Evolutionary conservation across 1,140 invertebrate genomes (phyloP), one percentile per base, ranked within the genome.

Genomic region (Augochlora pura): DNA sequence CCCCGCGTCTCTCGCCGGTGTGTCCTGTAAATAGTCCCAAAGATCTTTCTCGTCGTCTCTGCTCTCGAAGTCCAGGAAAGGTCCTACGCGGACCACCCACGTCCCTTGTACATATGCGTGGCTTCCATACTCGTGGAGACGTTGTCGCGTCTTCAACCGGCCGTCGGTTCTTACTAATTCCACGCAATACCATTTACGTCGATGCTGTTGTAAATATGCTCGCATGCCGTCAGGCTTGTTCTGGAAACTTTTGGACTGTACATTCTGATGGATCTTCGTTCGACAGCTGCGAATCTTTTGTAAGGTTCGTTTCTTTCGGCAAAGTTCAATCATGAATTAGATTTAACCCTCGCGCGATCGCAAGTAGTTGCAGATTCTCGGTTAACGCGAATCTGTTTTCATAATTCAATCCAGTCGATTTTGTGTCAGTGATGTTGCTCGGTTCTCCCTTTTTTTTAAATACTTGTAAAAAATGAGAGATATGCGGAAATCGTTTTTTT

Each of bases 21-120:
- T 87, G 87, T 88, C 83, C 83, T 82, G 83, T 88, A 87, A 88
- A 88, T 86, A 89, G 87, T 83, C 77, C 83, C 74, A 59, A 82
- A 83, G 83, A 84, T 80, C 62, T 77, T 80, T 74, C 72, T 86
- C 75, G 82, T 68, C 71, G 63, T 54, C 62, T 49, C 1, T 27
- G 64, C 72, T 46, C 60, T 64, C 74, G 52, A 73, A 80, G 80
- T 86, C 71, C 80, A 80, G 46, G 25, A 85, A 65, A 72, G 70
- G 52, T 82, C 64, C 60, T 42, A 8, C 23, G 49, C 21, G 25
- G 83, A 84, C 83, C 86, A 83, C 83, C 86, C 86, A 87, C 68
- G 78, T 81, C 10, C 9, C 59, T 68, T 46, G 60, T 66, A 77
- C 73, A 57, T 77, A 85, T 25, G 46, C 23, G 46, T 60, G 21